Base-by-base conservation (phyloP, 2,797 vertebrate genomes). In the Mus spretus region DNA sequence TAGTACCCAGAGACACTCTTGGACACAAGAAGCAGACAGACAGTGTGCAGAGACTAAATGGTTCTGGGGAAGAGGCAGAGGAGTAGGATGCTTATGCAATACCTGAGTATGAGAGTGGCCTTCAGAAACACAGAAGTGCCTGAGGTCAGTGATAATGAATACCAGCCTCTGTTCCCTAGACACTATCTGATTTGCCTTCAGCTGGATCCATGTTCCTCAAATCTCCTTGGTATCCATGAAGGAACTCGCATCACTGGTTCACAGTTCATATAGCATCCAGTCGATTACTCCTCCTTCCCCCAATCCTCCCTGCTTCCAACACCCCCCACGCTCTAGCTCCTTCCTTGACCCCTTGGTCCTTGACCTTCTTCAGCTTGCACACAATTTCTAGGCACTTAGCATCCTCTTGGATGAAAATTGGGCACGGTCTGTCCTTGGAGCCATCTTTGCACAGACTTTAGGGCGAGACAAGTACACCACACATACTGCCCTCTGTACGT, bases 351-450 rank as follows among this genome's bases (percentile, higher is more conserved):
- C 92, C 47, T 81, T 80, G 57, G 74, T 78, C 63, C 67, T 37
- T 72, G 96, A 75, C 80, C 59, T 90, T 91, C 80, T 91, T 95
- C 83, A 26, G 22, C 74, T 95, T 85, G 82, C 74, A 90, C 65
- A 93, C 74, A 89, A 65, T 97, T 97, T 96, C 89, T 89, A 97
- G 87, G 91, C 57, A 1, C 86, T 95, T 77, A 74, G 57, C 12
- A 12, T 95, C 91, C n/a, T 97, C 67, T 40, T 90, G 74, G 65
- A 59, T 72, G 91, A 95, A 94, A 96, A 90, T 79, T 22, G 44
- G 72, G 72, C 0, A 1, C 67, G 37, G 14, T 77, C 63, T 86
- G 37, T 88, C 74, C 86, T 96, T 77, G 53, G 20, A 59, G 88
- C 50, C 78, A 63, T 87, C 93, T 81, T 80, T 26, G 28, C 87